These are phyloP conservation scores for Ypsolopha sequella DNA, from an alignment of 2,888 invertebrate genomes.

Conservation along the genomic window DNA sequence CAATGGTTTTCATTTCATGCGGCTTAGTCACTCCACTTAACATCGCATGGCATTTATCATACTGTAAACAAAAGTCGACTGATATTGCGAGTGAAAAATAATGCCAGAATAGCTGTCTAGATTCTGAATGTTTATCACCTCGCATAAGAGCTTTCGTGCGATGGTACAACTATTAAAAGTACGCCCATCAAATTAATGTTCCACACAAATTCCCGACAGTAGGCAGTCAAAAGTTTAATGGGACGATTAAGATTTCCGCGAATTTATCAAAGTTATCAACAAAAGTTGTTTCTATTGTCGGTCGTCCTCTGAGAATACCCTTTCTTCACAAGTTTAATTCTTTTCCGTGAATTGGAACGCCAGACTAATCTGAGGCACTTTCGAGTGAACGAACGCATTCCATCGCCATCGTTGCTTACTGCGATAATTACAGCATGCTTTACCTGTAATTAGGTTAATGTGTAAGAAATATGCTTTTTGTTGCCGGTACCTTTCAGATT, in stretches of 20 bases:
- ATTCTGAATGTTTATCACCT: neutral
- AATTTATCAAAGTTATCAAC: neutral
- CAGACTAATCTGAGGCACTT: neutral
- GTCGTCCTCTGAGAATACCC: neutral
- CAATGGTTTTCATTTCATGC: no score
- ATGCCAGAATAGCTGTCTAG: no score
- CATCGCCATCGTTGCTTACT: neutral
- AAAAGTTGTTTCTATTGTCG: neutral
- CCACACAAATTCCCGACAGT: neutral
- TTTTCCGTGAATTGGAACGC: neutral
- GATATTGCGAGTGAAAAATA: no score
- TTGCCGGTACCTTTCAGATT: neutral
- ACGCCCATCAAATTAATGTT: neutral
- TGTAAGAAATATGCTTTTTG: neutral
- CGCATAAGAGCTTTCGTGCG: neutral
- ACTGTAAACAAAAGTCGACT: no score
- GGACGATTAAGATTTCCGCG: neutral
- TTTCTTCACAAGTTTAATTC: neutral
- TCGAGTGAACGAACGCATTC: neutral
- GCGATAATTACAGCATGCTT: neutral
- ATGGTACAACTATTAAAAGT: neutral
- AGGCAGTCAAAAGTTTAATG: neutral
- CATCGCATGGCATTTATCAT: no score
- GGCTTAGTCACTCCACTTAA: no score
- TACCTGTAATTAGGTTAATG: conserved; percentile 1